These are phyloP conservation scores for Boulengeromyrus knoepffleri DNA, from an alignment of 2,113 vertebrate species.

Conservation along the genomic window DNA sequence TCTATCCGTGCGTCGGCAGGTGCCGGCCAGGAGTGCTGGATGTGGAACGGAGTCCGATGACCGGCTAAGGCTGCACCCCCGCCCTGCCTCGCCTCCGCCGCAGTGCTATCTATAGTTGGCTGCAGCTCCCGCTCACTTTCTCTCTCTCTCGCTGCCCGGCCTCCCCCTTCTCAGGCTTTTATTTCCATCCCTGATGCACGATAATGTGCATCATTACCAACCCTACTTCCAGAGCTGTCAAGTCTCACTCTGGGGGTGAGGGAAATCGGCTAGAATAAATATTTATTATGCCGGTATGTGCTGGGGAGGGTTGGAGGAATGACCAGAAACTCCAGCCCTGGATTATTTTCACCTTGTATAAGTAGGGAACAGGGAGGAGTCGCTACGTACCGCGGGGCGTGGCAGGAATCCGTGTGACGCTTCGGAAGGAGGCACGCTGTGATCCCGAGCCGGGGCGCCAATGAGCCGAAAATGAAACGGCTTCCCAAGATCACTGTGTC, in stretches of 20 bases:
- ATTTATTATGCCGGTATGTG: slow-evolving; percentile 8
- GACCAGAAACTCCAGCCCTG: not conserved
- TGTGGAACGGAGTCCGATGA: not conserved
- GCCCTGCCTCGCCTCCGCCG: not conserved
- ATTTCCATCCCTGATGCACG: slow-evolving; percentile 20
- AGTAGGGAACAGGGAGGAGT: not conserved
- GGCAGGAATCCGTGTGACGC: not conserved
- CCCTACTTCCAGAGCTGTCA: not conserved
- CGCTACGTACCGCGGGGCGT: not conserved
- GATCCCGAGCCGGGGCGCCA: not conserved
- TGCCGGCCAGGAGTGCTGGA: not conserved
- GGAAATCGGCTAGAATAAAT: slow-evolving; percentile 2
- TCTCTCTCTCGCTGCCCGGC: not conserved
- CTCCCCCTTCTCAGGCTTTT: not conserved
- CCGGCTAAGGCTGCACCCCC: not conserved
- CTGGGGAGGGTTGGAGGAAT: not conserved
- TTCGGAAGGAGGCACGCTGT: not conserved
- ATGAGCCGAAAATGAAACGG: not conserved
- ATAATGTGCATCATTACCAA: slow-evolving; percentile 16
- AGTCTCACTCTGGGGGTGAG: not conserved
- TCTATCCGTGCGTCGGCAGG: not conserved
- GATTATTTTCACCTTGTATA: slow-evolving; percentile 7
- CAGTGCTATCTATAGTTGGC: not conserved
- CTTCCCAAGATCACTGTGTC: not conserved
- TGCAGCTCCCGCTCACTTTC: not conserved